Conservation (phyloP, 2,797 vertebrate species). For the Eulemur coronatus region DNA sequence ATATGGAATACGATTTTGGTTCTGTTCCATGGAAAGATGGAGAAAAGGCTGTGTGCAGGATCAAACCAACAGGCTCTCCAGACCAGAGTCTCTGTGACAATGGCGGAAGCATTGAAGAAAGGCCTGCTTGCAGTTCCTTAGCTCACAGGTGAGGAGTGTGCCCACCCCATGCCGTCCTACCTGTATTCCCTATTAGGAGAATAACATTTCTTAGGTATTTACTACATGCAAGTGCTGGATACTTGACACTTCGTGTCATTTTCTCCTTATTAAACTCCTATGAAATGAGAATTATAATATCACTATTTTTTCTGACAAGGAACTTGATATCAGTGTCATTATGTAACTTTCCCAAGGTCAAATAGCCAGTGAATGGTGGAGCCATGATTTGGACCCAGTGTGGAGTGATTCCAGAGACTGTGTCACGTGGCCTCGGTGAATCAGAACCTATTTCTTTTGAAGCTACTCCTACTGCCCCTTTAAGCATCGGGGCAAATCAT, state of each 20-base stretch:
- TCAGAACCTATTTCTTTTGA: not conserved
- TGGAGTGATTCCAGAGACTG: not conserved
- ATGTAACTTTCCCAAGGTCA: constrained; percentile 15
- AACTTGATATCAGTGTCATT: constrained; percentile 54
- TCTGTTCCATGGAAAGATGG: not conserved
- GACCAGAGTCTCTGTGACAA: not conserved
- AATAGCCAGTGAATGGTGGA: constrained; percentile 38
- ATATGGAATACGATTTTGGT: not conserved
- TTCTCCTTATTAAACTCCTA: not conserved
- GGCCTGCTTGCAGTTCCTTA: not conserved
- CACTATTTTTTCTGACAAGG: constrained; percentile 6
- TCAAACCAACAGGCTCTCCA: not conserved
- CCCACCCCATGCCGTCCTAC: not conserved
- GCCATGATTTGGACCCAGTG: not conserved
- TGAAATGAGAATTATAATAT: constrained; percentile 28
- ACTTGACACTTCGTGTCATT: not conserved
- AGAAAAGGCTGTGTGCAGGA: not conserved
- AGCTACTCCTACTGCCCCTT: not conserved
- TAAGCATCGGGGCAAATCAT: not conserved
- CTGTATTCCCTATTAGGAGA: not conserved
- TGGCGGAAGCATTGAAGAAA: not conserved
- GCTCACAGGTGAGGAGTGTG: not conserved
- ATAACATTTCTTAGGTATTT: not conserved
- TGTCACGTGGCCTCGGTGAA: not conserved
- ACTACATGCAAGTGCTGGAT: not conserved